These are phyloP conservation scores for Synanceia verrucosa DNA, from an alignment of 2,797 vertebrate species.

Conservation along the genomic window DNA sequence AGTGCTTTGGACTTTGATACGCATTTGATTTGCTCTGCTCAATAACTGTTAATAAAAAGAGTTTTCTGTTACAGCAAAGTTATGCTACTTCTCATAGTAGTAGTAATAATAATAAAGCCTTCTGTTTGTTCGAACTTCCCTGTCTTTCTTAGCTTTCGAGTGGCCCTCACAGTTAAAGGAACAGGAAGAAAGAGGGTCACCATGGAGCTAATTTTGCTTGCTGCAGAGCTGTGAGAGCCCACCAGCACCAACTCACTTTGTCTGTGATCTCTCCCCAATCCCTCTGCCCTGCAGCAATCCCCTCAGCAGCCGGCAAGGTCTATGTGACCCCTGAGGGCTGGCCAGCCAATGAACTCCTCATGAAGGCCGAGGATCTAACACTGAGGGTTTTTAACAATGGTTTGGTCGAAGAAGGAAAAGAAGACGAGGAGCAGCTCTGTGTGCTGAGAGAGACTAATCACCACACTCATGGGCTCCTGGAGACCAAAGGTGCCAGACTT, in stretches of 20 bases:
- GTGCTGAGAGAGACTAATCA: conserved; percentile 38
- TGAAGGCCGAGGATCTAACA: conserved; percentile 32
- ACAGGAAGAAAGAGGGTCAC: conserved; percentile 26
- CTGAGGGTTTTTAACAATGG: conserved; percentile 40
- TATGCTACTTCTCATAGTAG: background rate
- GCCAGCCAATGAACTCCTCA: conserved; percentile 51
- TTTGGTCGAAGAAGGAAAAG: conserved; percentile 6
- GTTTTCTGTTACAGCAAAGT: background rate
- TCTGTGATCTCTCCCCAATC: conserved; percentile 58
- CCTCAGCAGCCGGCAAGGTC: conserved; percentile 44
- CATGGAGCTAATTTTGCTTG: conserved; percentile 20
- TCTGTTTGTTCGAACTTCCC: background rate
- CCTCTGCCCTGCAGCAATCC: conserved; percentile 61
- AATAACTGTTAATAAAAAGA: background rate
- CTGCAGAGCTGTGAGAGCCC: conserved; percentile 38
- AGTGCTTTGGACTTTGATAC: no score
- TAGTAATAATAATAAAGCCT: background rate
- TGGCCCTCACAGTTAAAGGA: background rate
- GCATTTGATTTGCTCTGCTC: background rate
- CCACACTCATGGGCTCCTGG: conserved; percentile 21
- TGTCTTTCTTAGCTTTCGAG: background rate
- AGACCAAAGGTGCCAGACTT: conserved; percentile 36
- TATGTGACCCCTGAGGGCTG: conserved; percentile 49
- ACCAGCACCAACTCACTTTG: conserved; percentile 46
- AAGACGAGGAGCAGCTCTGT: conserved; percentile 15